phyloP scores from a whole-genome alignment of 2,113 vertebrate species.

The Uria aalge region DNA sequence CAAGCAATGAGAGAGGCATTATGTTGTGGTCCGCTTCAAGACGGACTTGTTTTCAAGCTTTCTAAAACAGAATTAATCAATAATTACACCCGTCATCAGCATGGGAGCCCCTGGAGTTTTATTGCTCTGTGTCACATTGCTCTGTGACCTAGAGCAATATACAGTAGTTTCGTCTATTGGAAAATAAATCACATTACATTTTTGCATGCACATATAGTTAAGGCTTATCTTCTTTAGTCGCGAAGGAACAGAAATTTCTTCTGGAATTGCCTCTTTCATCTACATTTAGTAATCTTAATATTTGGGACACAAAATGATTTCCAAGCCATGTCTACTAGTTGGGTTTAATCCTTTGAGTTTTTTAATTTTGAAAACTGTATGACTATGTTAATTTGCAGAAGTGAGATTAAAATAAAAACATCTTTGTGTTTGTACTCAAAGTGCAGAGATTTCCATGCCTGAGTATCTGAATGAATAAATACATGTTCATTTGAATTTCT shows the following conservation, averaged over 20 bases:
- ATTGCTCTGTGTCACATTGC: background rate
- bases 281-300: slow-evolving; percentile 34
- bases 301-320: slow-evolving; percentile 25
- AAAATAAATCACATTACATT: slow-evolving; percentile 45
- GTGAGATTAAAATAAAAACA: slow-evolving; percentile 23
- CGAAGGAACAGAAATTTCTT: slow-evolving; percentile 25
- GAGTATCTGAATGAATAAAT: background rate
- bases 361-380: slow-evolving; percentile 5
- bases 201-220: slow-evolving; percentile 2
- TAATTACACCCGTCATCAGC: slow-evolving; percentile 7
- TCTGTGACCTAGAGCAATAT: background rate
- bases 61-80: slow-evolving; percentile 25
- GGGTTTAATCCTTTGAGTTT: slow-evolving; percentile 46
- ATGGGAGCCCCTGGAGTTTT: background rate
- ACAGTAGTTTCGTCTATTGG: background rate
- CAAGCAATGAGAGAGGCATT: background rate
- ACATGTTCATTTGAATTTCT: background rate
- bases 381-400: slow-evolving; percentile 36
- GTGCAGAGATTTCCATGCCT: background rate
- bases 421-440: background rate
- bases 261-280: slow-evolving; percentile 54
- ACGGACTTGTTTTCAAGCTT: background rate
- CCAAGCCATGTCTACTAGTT: background rate
- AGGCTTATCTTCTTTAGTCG: slow-evolving; percentile 29
- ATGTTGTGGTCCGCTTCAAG: background rate